phyloP scores from a whole-genome alignment of 2,797 vertebrate species.

The Carapus acus region DNA sequence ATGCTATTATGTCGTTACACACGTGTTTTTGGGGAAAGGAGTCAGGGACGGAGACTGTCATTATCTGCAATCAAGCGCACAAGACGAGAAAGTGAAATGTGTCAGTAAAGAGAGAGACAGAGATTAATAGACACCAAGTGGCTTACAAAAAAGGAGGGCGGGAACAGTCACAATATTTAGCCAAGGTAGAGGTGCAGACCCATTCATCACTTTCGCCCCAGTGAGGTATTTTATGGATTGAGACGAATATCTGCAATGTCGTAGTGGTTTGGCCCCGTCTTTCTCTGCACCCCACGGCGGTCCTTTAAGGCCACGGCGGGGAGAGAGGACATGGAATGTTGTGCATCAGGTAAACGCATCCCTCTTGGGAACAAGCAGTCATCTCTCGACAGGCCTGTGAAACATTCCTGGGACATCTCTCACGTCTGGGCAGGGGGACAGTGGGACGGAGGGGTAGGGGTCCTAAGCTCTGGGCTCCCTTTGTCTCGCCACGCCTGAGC shows the following conservation, averaged over 20 bases:
- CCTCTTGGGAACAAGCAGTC: slow-evolving; percentile 64
- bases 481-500: slow-evolving; percentile 67
- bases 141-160: slow-evolving; percentile 11
- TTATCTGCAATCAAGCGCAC: slow-evolving; percentile 55
- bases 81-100: slow-evolving; percentile 56
- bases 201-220: slow-evolving; percentile 5
- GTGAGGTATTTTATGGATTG: neutral
- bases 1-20: slow-evolving; percentile 67
- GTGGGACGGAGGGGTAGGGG: slow-evolving; percentile 42
- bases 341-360: slow-evolving; percentile 64
- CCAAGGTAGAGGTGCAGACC: neutral
- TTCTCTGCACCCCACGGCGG: neutral
- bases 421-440: slow-evolving; percentile 66
- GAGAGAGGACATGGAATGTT: slow-evolving; percentile 56
- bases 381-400: slow-evolving; percentile 79
- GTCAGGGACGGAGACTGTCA: slow-evolving; percentile 46
- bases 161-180: neutral
- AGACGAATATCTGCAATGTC: neutral
- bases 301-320: slow-evolving; percentile 15
- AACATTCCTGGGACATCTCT: slow-evolving; percentile 73
- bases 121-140: slow-evolving; percentile 43
- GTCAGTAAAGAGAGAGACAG: slow-evolving; percentile 30
- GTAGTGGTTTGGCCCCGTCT: neutral
- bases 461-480: slow-evolving; percentile 59
- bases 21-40: slow-evolving; percentile 27